These are phyloP conservation scores for Cybosia mesomella DNA, from an alignment of 2,888 invertebrate species.

Conservation along the genomic window DNA sequence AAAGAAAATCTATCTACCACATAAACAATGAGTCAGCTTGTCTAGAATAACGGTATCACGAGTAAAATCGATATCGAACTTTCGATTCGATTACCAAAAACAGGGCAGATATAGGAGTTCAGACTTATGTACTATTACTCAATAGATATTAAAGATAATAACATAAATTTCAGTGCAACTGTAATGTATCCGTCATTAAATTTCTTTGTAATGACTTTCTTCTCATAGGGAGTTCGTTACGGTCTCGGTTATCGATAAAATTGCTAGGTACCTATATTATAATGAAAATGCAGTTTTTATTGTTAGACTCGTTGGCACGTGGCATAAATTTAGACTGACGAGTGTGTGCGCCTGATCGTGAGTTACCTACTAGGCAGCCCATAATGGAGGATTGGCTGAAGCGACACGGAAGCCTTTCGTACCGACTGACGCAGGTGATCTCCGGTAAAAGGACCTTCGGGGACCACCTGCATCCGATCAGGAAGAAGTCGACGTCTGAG, in stretches of 20 bases:
- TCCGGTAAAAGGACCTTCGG: no score
- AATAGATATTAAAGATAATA: background rate
- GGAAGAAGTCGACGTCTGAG: no score
- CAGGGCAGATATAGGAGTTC: slow-evolving; percentile 50
- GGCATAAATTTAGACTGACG: no score
- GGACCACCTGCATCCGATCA: no score
- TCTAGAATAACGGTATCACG: slow-evolving; percentile 46
- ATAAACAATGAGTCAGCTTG: slow-evolving; percentile 60
- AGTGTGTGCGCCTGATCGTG: no score
- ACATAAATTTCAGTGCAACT: background rate
- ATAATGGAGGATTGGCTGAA: no score
- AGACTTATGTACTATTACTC: slow-evolving; percentile 7
- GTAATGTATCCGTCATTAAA: background rate
- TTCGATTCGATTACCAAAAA: slow-evolving; percentile 62
- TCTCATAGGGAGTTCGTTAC: background rate
- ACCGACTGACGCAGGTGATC: no score
- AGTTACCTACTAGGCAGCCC: no score
- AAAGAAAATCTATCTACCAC: slow-evolving; percentile 44
- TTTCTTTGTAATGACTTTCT: background rate
- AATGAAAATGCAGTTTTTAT: background rate
- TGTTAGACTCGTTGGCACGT: background rate
- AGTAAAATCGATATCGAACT: slow-evolving; percentile 61
- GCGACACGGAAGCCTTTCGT: no score
- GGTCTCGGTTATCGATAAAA: background rate
- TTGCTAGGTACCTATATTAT: background rate